These are phyloP conservation scores for Microctonus hyperodae DNA, from an alignment of 2,888 invertebrate species.

Conservation along the genomic window DNA sequence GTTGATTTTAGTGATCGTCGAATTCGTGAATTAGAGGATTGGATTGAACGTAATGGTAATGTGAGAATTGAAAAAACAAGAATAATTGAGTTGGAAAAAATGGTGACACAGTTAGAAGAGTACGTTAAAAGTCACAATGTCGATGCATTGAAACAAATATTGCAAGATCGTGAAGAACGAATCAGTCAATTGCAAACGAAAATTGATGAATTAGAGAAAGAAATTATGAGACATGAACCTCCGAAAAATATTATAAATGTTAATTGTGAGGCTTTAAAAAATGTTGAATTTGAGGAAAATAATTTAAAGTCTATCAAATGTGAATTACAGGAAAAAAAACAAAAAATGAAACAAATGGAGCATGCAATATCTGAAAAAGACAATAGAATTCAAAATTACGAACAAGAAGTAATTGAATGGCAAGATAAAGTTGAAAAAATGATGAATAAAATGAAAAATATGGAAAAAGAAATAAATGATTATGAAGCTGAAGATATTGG, in stretches of 20 bases:
- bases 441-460: conserved; percentile 40
- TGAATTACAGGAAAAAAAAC: conserved; percentile 38
- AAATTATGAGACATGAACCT: conserved; percentile 32
- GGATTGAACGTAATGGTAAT: conserved; percentile 67
- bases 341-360: conserved; percentile 52
- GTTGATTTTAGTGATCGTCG: conserved; percentile 43
- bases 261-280: background rate
- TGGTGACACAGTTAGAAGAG: conserved; percentile 54
- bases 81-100: conserved; percentile 54
- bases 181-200: conserved; percentile 50
- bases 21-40: conserved; percentile 60
- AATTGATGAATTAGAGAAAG: conserved; percentile 41
- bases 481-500: conserved; percentile 51
- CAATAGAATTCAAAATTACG: conserved; percentile 47
- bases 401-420: conserved; percentile 47
- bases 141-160: conserved; percentile 50
- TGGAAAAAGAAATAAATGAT: conserved; percentile 47
- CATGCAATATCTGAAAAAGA: conserved; percentile 49
- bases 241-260: conserved; percentile 8
- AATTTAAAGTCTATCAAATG: conserved; percentile 22
- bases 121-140: conserved; percentile 56
- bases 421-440: conserved; percentile 45
- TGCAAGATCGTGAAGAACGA: conserved; percentile 54
- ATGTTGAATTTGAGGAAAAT: conserved; percentile 2
- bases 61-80: conserved; percentile 49